These are phyloP conservation scores for Tympanuchus pallidicinctus DNA, from an alignment of 2,113 vertebrate genomes.

Conservation along the genomic window DNA sequence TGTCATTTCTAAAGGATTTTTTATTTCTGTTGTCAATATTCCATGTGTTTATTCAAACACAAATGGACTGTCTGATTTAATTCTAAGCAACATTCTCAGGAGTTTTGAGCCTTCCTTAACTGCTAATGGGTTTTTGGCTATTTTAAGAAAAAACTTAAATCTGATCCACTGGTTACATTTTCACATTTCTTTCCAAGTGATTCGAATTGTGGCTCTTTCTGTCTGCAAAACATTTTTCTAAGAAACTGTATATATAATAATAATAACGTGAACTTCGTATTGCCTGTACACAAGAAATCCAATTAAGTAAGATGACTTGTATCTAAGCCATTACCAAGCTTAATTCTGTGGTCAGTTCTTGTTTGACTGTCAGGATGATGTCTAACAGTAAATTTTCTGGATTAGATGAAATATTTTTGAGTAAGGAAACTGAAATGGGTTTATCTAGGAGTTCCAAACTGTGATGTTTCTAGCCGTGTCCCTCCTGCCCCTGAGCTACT, in stretches of 20 bases:
- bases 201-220: not conserved
- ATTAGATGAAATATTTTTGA: not conserved
- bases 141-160: not conserved
- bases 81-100: not conserved
- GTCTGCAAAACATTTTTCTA: not conserved
- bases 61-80: not conserved
- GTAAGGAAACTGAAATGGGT: not conserved
- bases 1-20: not conserved
- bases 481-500: not conserved
- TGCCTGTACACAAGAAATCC: slow-evolving; percentile 2
- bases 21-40: not conserved
- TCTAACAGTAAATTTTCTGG: slow-evolving; percentile 11
- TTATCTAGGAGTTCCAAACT: not conserved
- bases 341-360: slow-evolving; percentile 4
- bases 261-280: not conserved
- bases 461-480: not conserved
- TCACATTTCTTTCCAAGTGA: not conserved
- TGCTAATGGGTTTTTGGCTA: not conserved
- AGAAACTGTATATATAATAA: not conserved
- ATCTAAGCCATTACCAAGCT: slow-evolving; percentile 14
- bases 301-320: slow-evolving; percentile 3
- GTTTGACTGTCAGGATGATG: slow-evolving; percentile 2
- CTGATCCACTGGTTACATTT: not conserved
- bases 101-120: not conserved
- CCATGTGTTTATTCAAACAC: not conserved